Percentiles rank a stretch among this genome's conserved stretches.
phyloP scores from a whole-genome alignment of 2,888 invertebrate genomes.

The Morinoia aosen region DNA sequence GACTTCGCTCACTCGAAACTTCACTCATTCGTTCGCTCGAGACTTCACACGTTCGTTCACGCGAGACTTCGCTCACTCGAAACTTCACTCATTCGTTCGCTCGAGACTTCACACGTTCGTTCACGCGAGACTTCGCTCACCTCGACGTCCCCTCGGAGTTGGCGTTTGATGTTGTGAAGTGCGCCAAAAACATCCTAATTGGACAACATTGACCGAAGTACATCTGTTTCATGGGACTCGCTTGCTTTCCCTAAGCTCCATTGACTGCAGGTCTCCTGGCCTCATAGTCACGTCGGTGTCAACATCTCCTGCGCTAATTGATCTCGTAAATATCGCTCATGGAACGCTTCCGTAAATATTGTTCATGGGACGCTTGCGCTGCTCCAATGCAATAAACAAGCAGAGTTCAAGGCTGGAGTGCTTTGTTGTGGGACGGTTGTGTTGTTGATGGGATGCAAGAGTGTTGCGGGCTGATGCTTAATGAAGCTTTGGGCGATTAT shows the following conservation, averaged over 20 bases:
- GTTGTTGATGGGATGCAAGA: too few species aligned
- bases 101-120: not conserved
- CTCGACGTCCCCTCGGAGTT: not conserved
- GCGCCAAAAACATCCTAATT: not conserved
- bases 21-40: too few species aligned
- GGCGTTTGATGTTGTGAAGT: not conserved
- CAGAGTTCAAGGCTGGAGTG: not conserved
- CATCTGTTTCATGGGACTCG: not conserved
- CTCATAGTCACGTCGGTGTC: not conserved
- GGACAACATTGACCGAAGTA: not conserved
- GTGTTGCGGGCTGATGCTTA: too few species aligned
- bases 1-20: not conserved
- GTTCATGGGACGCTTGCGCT: not conserved
- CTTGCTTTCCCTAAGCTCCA: not conserved
- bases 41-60: not conserved
- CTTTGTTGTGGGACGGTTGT: too few species aligned
- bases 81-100: not conserved
- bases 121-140: not conserved
- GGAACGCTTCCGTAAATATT: not conserved
- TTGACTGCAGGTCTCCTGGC: not conserved
- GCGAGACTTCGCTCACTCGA: not conserved
- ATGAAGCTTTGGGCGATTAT: too few species aligned
- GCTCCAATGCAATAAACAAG: not conserved
- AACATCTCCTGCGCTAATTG: not conserved
- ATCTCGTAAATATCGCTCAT: not conserved